Base-by-base conservation (phyloP, 2,113 vertebrate species). In the Upupa epops region DNA sequence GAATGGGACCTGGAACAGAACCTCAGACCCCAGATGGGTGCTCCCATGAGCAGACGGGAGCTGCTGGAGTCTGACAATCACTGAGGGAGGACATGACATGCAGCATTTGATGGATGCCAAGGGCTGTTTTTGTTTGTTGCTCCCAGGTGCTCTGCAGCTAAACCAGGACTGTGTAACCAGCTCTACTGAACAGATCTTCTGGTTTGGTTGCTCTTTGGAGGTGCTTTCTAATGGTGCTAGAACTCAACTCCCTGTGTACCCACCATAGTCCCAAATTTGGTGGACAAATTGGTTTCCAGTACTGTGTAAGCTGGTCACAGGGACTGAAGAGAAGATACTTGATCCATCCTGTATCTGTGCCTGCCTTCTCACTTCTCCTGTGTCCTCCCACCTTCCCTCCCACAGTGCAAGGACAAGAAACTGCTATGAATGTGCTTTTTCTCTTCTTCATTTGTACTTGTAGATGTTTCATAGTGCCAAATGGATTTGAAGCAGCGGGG, bases 141-240 rank as follows among this genome's bases (percentile, higher is more conserved):
- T 92, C 70, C 63, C 73, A 58, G 63, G 89, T 95, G 92, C 83
- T 95, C 88, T 73, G 88, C 91, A 72, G 14, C 84, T 13, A 17
- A 86, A 26, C 46, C 88, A 54, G 79, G 83, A 73, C 83, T 42
- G 5, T 22, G 87, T 17, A 63, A n/a, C 40, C 88, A 48, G 55
- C 56, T 81, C 63, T 66, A 3, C 59, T 8, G 59, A 56, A 34
- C 56, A 12, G 20, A 1, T 51, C 74, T 58, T 40, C 55, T 91
- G 94, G 32, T 83, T 86, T 72, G 1, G n/a, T 60, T 74, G 89
- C 68, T 88, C 85, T 74, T 56, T 31, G 32, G 72, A 92, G 91
- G 85, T 95, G 95, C 87, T 97, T 73, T 76, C 93, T 60, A 85
- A 34, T 90, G 96, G 96, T 96, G 95, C 95, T 96, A 93, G 21